A percentile compares a stretch with the other conserved stretches of the same genome.
phyloP scores from a whole-genome alignment of 2,797 vertebrate species.

The Centroberyx gerrardi region DNA sequence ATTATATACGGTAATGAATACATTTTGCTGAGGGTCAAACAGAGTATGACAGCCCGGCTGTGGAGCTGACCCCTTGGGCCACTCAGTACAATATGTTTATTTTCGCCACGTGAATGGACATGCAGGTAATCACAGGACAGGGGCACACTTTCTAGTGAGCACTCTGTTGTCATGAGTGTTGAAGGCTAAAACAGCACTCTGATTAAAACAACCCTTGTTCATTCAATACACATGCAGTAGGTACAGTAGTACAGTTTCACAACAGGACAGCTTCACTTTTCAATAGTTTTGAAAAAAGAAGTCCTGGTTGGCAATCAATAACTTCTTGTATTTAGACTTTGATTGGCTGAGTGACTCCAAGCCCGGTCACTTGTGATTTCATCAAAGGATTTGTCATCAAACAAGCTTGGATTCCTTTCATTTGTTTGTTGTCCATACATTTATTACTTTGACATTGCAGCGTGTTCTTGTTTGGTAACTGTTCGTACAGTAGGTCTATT shows the following conservation, averaged over 20 bases:
- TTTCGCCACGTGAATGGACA: slow-evolving; percentile 49
- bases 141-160: slow-evolving; percentile 55
- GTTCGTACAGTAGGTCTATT: neutral
- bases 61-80: slow-evolving; percentile 42
- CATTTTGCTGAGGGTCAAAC: slow-evolving; percentile 58
- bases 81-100: slow-evolving; percentile 51
- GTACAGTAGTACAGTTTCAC: too few relatives aligned
- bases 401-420: neutral
- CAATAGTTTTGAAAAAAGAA: slow-evolving; percentile 16
- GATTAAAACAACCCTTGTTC: slow-evolving; percentile 47
- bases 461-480: neutral
- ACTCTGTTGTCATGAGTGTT: slow-evolving; percentile 54
- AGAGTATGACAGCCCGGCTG: slow-evolving; percentile 58
- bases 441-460: neutral
- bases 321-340: slow-evolving; percentile 8
- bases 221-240: slow-evolving; percentile 13
- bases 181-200: slow-evolving; percentile 39
- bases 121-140: slow-evolving; percentile 37
- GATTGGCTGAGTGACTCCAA: neutral
- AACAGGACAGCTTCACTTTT: slow-evolving; percentile 13
- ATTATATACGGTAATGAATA: slow-evolving; percentile 69
- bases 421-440: neutral
- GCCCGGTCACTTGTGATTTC: neutral
- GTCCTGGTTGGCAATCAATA: neutral
- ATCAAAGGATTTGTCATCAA: neutral